Evolutionary conservation across 64 coral and sea anemone genomes (phyloP).

Genomic region (Trachythela sp.): DNA sequence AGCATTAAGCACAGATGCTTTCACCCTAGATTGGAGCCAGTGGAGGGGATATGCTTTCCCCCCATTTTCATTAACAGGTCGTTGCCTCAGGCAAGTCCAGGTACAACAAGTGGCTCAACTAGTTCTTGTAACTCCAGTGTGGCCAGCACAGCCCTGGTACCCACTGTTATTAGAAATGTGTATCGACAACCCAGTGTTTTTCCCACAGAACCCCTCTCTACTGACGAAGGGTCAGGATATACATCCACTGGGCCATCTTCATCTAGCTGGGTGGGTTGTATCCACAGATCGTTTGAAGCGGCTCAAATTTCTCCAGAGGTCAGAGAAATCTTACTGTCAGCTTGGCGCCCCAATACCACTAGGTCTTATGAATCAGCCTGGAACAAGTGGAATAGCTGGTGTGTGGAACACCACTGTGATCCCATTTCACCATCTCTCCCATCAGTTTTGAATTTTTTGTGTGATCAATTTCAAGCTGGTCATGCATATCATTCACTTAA

Average conservation of each 20-base stretch:
- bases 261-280: neutral
- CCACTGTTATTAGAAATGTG: neutral
- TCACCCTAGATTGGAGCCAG: no score
- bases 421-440: conserved; percentile 2
- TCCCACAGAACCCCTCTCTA: neutral
- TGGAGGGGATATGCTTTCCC: no score
- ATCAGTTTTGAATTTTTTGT: neutral
- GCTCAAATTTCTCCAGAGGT: neutral
- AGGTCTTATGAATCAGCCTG: conserved; percentile 2
- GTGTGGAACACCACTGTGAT: conserved; percentile 21
- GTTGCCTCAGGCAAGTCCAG: conserved; percentile 13
- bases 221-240: neutral
- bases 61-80: neutral
- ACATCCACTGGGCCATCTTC: neutral
- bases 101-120: neutral
- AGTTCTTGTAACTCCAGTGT: neutral
- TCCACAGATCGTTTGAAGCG: neutral
- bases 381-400: conserved; percentile 6
- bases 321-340: neutral
- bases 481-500: neutral
- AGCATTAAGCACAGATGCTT: neutral
- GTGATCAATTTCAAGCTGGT: neutral
- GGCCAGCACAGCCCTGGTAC: neutral
- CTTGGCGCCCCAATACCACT: neutral
- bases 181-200: neutral